Percentiles rank a stretch among this genome's conserved stretches.
Conservation (phyloP, 2,888 invertebrate genomes). For the Oscheius myriophilus region DNA sequence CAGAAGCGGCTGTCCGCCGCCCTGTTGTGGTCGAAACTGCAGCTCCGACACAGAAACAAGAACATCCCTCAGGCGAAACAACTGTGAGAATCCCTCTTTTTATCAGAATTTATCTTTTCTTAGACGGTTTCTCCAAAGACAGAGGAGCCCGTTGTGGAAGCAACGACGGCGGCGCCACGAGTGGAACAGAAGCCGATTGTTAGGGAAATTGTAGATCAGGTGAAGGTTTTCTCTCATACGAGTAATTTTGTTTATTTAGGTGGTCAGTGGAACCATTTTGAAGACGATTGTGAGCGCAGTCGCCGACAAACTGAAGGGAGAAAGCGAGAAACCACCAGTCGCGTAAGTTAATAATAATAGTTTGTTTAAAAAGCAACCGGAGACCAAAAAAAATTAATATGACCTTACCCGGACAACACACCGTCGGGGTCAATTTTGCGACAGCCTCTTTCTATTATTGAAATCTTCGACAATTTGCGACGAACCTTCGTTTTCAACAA, state of each 20-base stretch:
- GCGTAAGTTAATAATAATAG: slow-evolving; percentile 1
- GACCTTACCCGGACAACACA: too few relatives aligned
- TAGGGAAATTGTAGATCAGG: slow-evolving; percentile 21
- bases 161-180: neutral
- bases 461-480: too few relatives aligned
- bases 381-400: too few relatives aligned
- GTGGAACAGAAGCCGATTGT: slow-evolving; percentile 23
- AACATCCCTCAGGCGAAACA: neutral
- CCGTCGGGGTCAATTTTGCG: too few relatives aligned
- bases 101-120: too few relatives aligned
- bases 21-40: neutral
- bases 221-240: neutral
- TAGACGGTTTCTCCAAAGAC: too few relatives aligned
- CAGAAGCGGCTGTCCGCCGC: neutral
- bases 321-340: neutral
- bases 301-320: slow-evolving; percentile 7
- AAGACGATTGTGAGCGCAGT: slow-evolving; percentile 14
- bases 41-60: neutral
- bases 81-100: neutral
- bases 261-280: slow-evolving; percentile 14
- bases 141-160: neutral
- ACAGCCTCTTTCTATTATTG: too few relatives aligned
- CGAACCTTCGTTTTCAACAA: too few relatives aligned
- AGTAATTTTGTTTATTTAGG: neutral
- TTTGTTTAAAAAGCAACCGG: too few relatives aligned